Evolutionary conservation across 2,888 invertebrate genomes (phyloP), one percentile per base, ranked within the genome.

Genomic region (Odontothrips loti): DNA sequence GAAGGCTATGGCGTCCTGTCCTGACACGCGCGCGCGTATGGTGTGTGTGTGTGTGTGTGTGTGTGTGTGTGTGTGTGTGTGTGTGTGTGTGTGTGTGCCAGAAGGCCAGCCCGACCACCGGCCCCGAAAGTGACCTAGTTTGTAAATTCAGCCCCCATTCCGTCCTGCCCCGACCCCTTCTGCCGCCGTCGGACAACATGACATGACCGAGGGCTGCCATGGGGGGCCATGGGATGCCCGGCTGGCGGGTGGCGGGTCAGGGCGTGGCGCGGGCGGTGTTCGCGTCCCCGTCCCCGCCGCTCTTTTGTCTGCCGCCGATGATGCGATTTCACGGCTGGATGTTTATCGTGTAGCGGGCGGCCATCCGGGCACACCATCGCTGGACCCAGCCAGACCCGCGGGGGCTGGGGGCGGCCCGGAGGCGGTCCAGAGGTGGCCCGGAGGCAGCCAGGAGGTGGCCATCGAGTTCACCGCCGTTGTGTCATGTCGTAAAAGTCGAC

Each of bases 51-150:
- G 34, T 4, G 34, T 43, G 34, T 43, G 34, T 43, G 34, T 43
- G 34, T 43, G 34, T 43, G 34, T 43, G 34, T 43, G 34, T 43
- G 34, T 4, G 34, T 43, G 34, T 43, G 34, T 43, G 34, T 43
- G 34, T 43, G 34, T 43, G 34, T 43, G 34, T 4, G 34, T 43
- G 34, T 43, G 34, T 43, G 34, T 43, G 34, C 34, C 34, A 43
- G 3, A 2, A 43, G 34, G 6, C 34, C 34, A 43, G 34, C 34
- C 34, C 34, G 34, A 43, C 34, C 34, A 43, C 34, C 20, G 20
- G 51, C 23, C n/a, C 27, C 23, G 68, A 75, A 75, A 75, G 68
- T 27, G 68, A 75, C 68, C 68, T 27, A 75, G 68, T 75, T 75
- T 75, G 68, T 75, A 75, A 75, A 75, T 75, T 23, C 11, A 68